These are phyloP conservation scores for Radopholus similis DNA, from an alignment of 1,140 invertebrate genomes.

Conservation along the genomic window DNA sequence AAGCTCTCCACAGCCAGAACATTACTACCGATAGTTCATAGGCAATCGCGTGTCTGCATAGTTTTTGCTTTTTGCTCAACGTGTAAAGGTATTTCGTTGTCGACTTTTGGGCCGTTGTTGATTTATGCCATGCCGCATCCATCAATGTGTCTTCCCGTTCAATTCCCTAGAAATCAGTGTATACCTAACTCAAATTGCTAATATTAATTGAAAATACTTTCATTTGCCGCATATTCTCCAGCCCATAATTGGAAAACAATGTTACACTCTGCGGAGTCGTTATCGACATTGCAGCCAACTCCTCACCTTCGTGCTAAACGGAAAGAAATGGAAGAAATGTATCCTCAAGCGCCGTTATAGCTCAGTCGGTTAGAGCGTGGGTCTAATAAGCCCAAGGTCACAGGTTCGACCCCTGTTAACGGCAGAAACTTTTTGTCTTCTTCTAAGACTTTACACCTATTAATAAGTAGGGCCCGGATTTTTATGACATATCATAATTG, in stretches of 20 bases:
- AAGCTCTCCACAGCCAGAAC: too few relatives aligned
- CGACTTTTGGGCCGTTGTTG: slow-evolving; percentile 6
- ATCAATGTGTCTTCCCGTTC: slow-evolving; percentile 11
- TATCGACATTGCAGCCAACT: slow-evolving; percentile 23
- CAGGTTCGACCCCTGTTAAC: slow-evolving; percentile 58
- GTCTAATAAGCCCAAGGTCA: slow-evolving; percentile 61
- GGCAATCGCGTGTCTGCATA: slow-evolving; percentile 30
- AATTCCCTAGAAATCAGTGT: slow-evolving; percentile 13
- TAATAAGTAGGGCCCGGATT: too few relatives aligned
- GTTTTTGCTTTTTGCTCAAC: slow-evolving; percentile 15
- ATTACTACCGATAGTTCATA: slow-evolving; percentile 31
- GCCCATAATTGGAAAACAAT: slow-evolving; percentile 21
- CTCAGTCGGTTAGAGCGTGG: slow-evolving; percentile 61
- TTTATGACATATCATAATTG: too few relatives aligned
- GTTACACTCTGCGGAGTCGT: neutral
- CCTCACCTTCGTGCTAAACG: slow-evolving; percentile 31
- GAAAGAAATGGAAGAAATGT: neutral
- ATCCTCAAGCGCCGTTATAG: slow-evolving; percentile 50
- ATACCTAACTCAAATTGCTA: neutral
- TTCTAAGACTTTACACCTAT: too few relatives aligned
- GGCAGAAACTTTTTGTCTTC: slow-evolving; percentile 19
- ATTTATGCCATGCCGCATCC: slow-evolving; percentile 19
- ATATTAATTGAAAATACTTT: neutral
- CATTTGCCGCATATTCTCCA: slow-evolving; percentile 9
- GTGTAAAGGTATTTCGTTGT: slow-evolving; percentile 34